These are phyloP conservation scores for Gerris buenoi DNA, from an alignment of 1,140 invertebrate genomes.

Conservation along the genomic window DNA sequence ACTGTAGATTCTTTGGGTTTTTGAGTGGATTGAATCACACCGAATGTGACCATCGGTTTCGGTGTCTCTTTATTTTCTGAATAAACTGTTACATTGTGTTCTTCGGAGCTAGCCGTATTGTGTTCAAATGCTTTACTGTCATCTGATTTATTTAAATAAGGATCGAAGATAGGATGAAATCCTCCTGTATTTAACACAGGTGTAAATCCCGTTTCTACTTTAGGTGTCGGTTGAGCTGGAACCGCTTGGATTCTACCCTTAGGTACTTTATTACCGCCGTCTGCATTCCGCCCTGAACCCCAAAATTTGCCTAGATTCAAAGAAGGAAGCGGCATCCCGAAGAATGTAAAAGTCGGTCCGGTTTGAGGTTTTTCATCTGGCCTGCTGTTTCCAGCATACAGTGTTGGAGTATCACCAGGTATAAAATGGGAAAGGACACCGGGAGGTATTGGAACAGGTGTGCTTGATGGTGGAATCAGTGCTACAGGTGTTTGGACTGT, in stretches of 20 bases:
- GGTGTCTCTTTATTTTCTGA: neutral
- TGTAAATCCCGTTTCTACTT: conserved; percentile 49
- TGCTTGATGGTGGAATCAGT: neutral
- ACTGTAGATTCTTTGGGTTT: too few relatives aligned
- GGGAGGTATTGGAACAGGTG: conserved; percentile 17
- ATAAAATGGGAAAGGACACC: conserved; percentile 30
- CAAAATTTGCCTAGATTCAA: conserved; percentile 49
- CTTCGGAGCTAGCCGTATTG: neutral
- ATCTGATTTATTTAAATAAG: conserved; percentile 20
- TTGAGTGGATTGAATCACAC: neutral
- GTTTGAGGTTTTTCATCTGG: conserved; percentile 26
- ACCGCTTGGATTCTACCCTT: conserved; percentile 19
- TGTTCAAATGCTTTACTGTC: neutral
- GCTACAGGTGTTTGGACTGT: neutral
- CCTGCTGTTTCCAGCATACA: conserved; percentile 35
- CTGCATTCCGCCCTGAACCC: conserved; percentile 34
- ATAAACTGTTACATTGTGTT: neutral
- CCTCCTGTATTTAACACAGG: conserved; percentile 49
- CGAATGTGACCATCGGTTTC: neutral
- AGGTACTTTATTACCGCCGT: conserved; percentile 28
- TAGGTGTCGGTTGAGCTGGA: conserved; percentile 6
- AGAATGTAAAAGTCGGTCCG: conserved; percentile 55
- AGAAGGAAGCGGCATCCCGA: conserved; percentile 61
- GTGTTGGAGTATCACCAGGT: conserved; percentile 44
- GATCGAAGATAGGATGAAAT: conserved; percentile 49